phyloP scores from a whole-genome alignment of 2,797 vertebrate genomes.

The Ammospiza maritima region DNA sequence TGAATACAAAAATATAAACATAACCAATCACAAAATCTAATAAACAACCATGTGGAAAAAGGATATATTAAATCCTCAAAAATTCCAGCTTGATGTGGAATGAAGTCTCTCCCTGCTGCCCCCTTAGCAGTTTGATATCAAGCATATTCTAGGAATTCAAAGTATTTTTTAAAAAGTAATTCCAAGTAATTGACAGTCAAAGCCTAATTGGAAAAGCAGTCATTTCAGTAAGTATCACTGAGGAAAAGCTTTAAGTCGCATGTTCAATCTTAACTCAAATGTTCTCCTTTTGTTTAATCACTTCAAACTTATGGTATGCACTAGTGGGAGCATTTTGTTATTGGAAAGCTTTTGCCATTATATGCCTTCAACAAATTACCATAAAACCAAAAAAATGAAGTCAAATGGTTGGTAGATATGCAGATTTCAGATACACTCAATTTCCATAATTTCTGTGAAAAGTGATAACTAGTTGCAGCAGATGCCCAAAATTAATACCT shows the following conservation, averaged over 20 bases:
- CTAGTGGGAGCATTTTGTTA: not conserved
- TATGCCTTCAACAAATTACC: not conserved
- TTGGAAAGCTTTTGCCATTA: not conserved
- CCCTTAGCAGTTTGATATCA: not conserved
- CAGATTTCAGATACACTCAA: not conserved
- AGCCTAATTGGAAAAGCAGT: not conserved
- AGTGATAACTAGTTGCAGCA: not conserved
- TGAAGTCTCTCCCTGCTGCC: not conserved
- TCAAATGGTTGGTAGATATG: not conserved
- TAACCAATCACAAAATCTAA: not conserved
- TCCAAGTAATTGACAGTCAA: not conserved
- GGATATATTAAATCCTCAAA: not conserved
- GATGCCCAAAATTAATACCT: not conserved
- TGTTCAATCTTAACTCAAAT: not conserved
- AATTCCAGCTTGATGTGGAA: not conserved
- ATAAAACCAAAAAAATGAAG: not conserved
- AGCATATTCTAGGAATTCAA: not conserved
- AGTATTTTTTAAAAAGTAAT: not conserved
- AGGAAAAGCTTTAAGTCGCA: not conserved
- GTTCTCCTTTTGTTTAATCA: not conserved
- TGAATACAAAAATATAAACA: not conserved
- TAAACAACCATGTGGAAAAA: accelerated
- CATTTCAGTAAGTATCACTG: not conserved
- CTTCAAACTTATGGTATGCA: not conserved
- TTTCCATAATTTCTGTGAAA: not conserved